phyloP scores from a whole-genome alignment of 2,888 invertebrate species.

The Nezara viridula region DNA sequence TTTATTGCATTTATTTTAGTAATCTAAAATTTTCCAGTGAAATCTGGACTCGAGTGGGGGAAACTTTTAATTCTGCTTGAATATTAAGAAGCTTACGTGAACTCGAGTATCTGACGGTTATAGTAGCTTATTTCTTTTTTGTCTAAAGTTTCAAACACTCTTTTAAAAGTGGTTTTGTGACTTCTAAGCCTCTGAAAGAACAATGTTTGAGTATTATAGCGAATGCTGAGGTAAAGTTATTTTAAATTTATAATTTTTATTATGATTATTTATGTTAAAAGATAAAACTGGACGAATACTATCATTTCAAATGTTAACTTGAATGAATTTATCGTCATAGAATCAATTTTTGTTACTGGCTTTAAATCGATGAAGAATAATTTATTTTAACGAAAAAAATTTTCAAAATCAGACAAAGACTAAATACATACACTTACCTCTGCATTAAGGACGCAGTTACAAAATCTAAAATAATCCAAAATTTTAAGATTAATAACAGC shows the following conservation, averaged over 20 bases:
- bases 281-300: not conserved
- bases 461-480: too few relatives aligned
- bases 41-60: not conserved
- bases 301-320: not conserved
- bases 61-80: not conserved
- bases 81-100: not conserved
- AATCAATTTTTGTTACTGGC: too few relatives aligned
- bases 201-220: not conserved
- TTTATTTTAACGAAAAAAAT: too few relatives aligned
- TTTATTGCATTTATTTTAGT: not conserved
- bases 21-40: not conserved
- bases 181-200: not conserved
- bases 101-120: not conserved
- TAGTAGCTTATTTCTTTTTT: not conserved
- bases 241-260: too few relatives aligned
- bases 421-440: too few relatives aligned
- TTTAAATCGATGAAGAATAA: too few relatives aligned
- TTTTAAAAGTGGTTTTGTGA: conserved; percentile 3
- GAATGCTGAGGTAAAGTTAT: not conserved
- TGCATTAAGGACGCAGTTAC: too few relatives aligned
- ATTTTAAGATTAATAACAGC: too few relatives aligned
- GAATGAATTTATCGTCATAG: too few relatives aligned
- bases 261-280: not conserved
- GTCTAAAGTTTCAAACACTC: not conserved
- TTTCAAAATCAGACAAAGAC: too few relatives aligned